Base-by-base conservation (phyloP, 2,113 vertebrate species). In the Rousettus leschenaultii region DNA sequence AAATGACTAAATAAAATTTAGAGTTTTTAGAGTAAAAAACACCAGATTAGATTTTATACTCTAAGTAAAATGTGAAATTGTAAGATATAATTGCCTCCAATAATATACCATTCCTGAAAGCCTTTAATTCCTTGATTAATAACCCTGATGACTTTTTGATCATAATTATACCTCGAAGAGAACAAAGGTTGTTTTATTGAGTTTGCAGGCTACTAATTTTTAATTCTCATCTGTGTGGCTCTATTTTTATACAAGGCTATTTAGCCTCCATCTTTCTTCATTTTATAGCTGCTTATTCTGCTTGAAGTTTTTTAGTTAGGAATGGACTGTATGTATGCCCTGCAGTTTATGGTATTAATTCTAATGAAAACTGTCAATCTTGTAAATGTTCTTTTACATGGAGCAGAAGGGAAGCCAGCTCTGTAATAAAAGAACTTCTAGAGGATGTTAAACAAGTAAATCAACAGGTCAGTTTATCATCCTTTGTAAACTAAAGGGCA, bases 1-100 rank as follows among this genome's bases (percentile, higher is more conserved):
- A 95, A 92, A 65, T 57, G 79, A 83, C 65, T 95, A 22, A 89
- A 61, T 92, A 84, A 78, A 90, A 94, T 51, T 71, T 91, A 65
- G 43, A 86, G 45, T 93, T 92, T 51, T 71, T 91, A 65, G 43
- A 86, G 51, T 93, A 73, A 96, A 97, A 94, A 59, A 65, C 4
- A 24, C 45, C 40, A 87, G 26, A 73, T 61, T 78, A 57, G 61
- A 86, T 55, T 91, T 95, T 90, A 74, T 19, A 87, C 48, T 85
- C 6, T 70, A 83, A 85, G 86, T 91, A 45, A 96, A 95, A 92
- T 33, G 21, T 71, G 61, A 91, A 83, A 95, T 89, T 55, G 2
- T 86, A 82, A 88, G 51, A 13, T 30, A 43, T 66, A 19, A 71
- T 45, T 65, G 77, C 61, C 66, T 83, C 57, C 35, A 88, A 21